Conservation (phyloP, 1,140 invertebrate species). For the Aphelinus atriplicis region DNA sequence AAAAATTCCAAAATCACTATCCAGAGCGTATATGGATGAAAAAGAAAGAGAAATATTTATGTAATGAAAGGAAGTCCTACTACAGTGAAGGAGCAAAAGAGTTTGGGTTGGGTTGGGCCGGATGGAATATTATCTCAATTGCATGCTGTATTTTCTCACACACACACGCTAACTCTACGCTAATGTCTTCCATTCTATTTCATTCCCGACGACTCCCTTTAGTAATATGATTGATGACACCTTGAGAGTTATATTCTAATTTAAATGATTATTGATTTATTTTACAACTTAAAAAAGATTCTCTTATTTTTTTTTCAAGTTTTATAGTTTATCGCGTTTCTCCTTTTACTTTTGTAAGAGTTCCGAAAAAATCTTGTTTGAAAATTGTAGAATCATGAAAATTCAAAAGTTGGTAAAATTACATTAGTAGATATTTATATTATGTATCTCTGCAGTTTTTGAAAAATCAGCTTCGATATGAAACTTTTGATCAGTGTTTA, state of each 20-base stretch:
- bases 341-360: constrained; percentile 24
- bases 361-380: constrained; percentile 27
- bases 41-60: too few relatives aligned
- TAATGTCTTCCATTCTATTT: constrained; percentile 36
- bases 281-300: constrained; percentile 27
- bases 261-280: constrained; percentile 27
- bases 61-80: too few relatives aligned
- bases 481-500: constrained; percentile 23
- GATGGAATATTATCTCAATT: constrained; percentile 32
- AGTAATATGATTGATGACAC: too few relatives aligned
- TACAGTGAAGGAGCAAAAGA: too few relatives aligned
- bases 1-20: constrained; percentile 5
- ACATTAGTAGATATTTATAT: constrained; percentile 26
- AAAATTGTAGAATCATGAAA: constrained; percentile 7
- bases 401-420: constrained; percentile 13
- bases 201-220: background rate
- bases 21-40: background rate
- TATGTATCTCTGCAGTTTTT: constrained; percentile 18
- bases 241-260: constrained; percentile 3
- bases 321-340: constrained; percentile 11
- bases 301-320: constrained; percentile 18
- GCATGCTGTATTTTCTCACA: constrained; percentile 50
- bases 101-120: constrained; percentile 15
- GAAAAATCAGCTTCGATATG: constrained; percentile 14
- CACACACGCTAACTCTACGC: constrained; percentile 46